Base-by-base conservation (phyloP, 2,888 invertebrate genomes). In the Octodonta nipae region DNA sequence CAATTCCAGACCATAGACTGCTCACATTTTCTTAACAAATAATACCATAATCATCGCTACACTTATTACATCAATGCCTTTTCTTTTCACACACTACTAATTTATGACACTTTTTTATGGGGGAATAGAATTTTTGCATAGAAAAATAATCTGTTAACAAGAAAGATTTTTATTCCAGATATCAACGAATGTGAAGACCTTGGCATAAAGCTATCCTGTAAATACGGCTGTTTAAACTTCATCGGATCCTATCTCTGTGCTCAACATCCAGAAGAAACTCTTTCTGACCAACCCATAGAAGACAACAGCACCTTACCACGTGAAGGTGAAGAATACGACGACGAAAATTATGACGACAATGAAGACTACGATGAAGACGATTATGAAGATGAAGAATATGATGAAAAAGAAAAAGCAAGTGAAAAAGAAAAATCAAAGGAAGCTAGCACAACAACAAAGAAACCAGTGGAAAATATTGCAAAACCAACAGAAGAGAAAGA, bases 151-250 rank as follows among this genome's bases (percentile, higher is more conserved):
- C n/a, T n/a, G n/a, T n/a, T n/a, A n/a, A n/a, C n/a, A n/a, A n/a
- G n/a, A n/a, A n/a, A n/a, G n/a, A n/a, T n/a, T n/a, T n/a, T 2
- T 22, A 11, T 47, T 42, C 16, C 47, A 73, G 75, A 76, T 58
- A 66, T 78, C 16, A 70, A 81, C 50, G 80, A 81, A 56, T 81
- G 80, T 48, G 63, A 67, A 13, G 58, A 52, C 33, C 48, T 56
- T 0, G 55, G 61, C 30, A 45, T 64, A n/a, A 45, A 52, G 3
- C 38, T 51, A 22, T 38, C 54, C 38, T 65, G 76, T 40, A 50
- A 55, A 3, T 52, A 57, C 42, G 67, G 65, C 15, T 81, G 80
- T 54, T 61, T 71, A 39, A 80, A 80, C 54, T 68, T 67, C 1
- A 64, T 66, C 3, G 79, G 80, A 12, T 70, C 75, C 1, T 79